Percentiles rank a stretch among this genome's conserved stretches.
These are phyloP conservation scores for Epinephelus coioides DNA, from an alignment of 2,797 vertebrate genomes.

Conservation along the genomic window DNA sequence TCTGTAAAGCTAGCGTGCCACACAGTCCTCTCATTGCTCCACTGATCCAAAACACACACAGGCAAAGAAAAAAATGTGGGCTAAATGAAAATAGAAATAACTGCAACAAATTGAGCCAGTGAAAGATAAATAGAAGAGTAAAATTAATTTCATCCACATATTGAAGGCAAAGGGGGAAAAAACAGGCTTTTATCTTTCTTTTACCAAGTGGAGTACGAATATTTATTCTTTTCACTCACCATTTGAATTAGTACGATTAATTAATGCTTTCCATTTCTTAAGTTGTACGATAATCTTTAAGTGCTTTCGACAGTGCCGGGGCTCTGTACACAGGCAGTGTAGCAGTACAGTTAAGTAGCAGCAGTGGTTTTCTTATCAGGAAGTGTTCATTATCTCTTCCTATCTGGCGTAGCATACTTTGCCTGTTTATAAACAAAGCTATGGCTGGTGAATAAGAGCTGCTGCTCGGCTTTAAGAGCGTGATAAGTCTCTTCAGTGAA, in stretches of 20 bases:
- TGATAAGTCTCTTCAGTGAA: conserved; percentile 32
- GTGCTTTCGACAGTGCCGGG: accelerated
- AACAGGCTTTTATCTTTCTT: background rate
- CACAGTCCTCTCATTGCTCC: no score
- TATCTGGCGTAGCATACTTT: conserved; percentile 45
- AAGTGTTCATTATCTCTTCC: conserved; percentile 54
- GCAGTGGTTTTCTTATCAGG: conserved; percentile 62
- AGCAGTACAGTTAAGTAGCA: conserved; percentile 7
- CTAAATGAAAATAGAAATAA: no score
- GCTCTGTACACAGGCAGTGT: conserved; percentile 5
- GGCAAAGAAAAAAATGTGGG: no score
- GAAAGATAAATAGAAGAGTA: no score
- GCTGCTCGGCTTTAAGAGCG: conserved; percentile 20
- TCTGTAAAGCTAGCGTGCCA: background rate
- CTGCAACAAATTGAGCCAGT: no score
- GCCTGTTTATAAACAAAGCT: conserved; percentile 62
- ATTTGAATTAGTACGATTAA: background rate
- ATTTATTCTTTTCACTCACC: background rate
- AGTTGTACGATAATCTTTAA: background rate
- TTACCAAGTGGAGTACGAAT: background rate
- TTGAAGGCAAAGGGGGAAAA: no score
- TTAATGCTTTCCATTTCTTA: background rate
- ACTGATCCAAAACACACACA: background rate
- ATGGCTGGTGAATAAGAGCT: conserved; percentile 39
- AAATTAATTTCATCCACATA: no score